These are phyloP conservation scores for Gallirallus australis DNA, from an alignment of 2,797 vertebrate genomes.

Conservation along the genomic window DNA sequence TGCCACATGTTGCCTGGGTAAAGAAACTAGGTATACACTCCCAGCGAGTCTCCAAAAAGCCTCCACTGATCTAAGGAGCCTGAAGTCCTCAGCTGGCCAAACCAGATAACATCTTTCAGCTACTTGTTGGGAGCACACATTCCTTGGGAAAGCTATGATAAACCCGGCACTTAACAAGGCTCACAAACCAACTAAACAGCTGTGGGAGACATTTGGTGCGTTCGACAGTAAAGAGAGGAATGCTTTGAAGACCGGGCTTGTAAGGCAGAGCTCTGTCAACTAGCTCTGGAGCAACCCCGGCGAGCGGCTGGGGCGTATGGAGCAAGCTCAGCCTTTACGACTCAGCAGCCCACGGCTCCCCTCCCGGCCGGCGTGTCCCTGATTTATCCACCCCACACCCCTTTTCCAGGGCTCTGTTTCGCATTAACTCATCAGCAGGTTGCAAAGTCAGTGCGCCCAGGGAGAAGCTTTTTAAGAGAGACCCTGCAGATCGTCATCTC, in stretches of 20 bases:
- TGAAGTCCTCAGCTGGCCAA: not conserved
- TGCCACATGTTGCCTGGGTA: not conserved
- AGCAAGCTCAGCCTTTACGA: conserved; percentile 29
- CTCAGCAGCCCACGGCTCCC: not conserved
- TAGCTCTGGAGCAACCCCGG: not conserved
- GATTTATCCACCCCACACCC: conserved; percentile 21
- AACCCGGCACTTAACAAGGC: conserved; percentile 59
- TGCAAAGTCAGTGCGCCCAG: not conserved
- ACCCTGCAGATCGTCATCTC: not conserved
- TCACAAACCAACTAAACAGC: conserved; percentile 63
- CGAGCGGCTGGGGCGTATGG: not conserved
- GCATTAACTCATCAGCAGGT: conserved; percentile 58
- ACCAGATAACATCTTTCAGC: conserved; percentile 59
- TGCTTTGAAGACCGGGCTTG: conserved; percentile 61
- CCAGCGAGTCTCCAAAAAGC: not conserved
- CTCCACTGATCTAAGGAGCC: not conserved
- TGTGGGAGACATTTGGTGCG: conserved; percentile 61
- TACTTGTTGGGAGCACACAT: conserved; percentile 9
- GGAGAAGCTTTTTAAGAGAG: conserved; percentile 49
- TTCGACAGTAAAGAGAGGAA: conserved; percentile 66
- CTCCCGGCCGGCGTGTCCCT: not conserved
- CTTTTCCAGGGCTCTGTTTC: conserved; percentile 54
- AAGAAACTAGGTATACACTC: not conserved
- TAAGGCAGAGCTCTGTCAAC: conserved; percentile 36
- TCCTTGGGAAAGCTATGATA: conserved; percentile 57